Conservation (phyloP, 2,113 vertebrate genomes). For the Centrocercus urophasianus region DNA sequence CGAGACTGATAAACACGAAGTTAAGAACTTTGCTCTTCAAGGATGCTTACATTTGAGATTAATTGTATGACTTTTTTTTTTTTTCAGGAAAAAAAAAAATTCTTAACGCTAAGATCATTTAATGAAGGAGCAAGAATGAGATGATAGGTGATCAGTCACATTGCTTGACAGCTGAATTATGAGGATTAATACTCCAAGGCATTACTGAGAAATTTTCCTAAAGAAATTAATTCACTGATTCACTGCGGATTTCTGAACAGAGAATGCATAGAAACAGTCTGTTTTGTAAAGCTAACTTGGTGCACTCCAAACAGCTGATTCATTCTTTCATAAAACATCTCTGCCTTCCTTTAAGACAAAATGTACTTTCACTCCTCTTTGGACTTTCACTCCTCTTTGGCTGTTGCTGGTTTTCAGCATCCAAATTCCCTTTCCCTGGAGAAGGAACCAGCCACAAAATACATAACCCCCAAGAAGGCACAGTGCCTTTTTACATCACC, state of each 20-base stretch:
- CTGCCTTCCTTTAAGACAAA: background rate
- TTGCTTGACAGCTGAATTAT: constrained; percentile 37
- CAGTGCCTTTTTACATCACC: background rate
- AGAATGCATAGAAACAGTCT: background rate
- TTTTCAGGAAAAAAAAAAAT: background rate
- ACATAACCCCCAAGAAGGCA: background rate
- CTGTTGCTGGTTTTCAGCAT: constrained; percentile 3
- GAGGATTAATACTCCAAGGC: constrained; percentile 42
- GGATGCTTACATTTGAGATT: constrained; percentile 12
- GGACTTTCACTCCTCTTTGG: background rate
- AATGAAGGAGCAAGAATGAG: constrained; percentile 41
- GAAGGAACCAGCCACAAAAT: background rate
- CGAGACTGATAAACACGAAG: background rate
- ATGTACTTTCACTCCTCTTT: background rate
- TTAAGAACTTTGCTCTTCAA: constrained; percentile 16
- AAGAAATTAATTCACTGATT: constrained; percentile 34
- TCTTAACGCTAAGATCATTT: background rate
- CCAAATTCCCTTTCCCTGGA: background rate
- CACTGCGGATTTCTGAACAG: background rate
- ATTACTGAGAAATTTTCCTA: constrained; percentile 1
- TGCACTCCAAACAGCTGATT: background rate
- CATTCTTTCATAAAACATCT: background rate
- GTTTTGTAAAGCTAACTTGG: constrained; percentile 24
- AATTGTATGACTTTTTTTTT: constrained; percentile 4
- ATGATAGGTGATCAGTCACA: constrained; percentile 34